Evolutionary conservation across 2,888 invertebrate species (phyloP).

Genomic region (Minunthozetes semirufus): DNA sequence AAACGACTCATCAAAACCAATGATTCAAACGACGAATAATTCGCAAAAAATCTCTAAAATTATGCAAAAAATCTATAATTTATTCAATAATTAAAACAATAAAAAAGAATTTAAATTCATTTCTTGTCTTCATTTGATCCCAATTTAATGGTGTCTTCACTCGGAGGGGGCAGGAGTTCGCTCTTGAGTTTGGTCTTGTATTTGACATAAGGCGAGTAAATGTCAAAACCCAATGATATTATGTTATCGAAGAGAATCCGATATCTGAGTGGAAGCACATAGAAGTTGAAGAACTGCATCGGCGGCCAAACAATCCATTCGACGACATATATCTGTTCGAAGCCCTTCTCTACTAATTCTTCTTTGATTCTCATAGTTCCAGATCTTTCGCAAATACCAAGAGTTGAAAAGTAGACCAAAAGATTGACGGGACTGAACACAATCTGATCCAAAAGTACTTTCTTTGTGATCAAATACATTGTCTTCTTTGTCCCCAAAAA

Average conservation of each 20-base stretch:
- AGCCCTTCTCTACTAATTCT: slow-evolving; percentile 67
- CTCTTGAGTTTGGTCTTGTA: slow-evolving; percentile 49
- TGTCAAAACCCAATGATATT: slow-evolving; percentile 75
- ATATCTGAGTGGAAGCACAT: slow-evolving; percentile 69
- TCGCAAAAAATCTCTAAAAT: neutral
- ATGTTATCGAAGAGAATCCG: slow-evolving; percentile 79
- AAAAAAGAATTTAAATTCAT: too few relatives aligned
- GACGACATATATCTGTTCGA: slow-evolving; percentile 64
- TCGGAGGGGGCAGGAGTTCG: slow-evolving; percentile 7
- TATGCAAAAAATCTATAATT: slow-evolving; percentile 1
- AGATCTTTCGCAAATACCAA: slow-evolving; percentile 64
- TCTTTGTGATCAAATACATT: slow-evolving; percentile 61
- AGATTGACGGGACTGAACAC: slow-evolving; percentile 76
- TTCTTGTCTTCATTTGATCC: neutral
- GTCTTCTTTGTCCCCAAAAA: slow-evolving; percentile 61
- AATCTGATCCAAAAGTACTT: slow-evolving; percentile 72
- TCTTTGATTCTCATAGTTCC: slow-evolving; percentile 57
- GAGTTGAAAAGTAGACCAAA: slow-evolving; percentile 64
- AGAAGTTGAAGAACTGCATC: slow-evolving; percentile 87
- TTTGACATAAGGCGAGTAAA: slow-evolving; percentile 73
- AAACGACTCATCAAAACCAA: slow-evolving; percentile 58
- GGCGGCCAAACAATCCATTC: slow-evolving; percentile 92
- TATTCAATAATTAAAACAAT: neutral
- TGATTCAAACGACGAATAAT: neutral
- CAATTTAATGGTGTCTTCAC: neutral